These are phyloP conservation scores for Aradus depressus DNA, from an alignment of 2,888 invertebrate genomes.

Conservation along the genomic window DNA sequence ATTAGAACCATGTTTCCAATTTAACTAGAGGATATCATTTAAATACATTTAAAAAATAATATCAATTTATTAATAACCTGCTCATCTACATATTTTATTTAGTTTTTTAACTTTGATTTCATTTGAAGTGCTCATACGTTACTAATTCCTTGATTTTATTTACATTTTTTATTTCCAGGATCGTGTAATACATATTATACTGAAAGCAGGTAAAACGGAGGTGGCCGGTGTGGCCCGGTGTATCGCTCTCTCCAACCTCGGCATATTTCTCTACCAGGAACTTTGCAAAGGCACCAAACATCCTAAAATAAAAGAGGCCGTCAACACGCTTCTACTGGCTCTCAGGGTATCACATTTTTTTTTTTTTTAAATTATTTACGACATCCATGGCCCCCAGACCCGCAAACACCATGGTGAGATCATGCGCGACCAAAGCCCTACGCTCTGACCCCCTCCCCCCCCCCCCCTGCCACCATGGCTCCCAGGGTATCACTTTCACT, in stretches of 20 bases:
- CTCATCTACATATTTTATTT: neutral
- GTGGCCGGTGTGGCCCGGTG: slow-evolving; percentile 79
- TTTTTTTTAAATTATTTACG: no score
- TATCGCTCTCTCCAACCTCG: slow-evolving; percentile 75
- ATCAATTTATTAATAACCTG: neutral
- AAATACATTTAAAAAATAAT: neutral
- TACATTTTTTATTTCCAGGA: slow-evolving; percentile 47
- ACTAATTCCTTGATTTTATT: neutral
- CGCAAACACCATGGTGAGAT: no score
- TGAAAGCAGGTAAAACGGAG: slow-evolving; percentile 79
- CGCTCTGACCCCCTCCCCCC: no score
- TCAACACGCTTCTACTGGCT: slow-evolving; percentile 54
- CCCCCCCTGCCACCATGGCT: no score
- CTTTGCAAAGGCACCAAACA: slow-evolving; percentile 44
- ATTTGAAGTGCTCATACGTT: no score
- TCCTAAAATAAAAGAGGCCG: slow-evolving; percentile 53
- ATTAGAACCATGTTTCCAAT: no score
- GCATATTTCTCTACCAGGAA: slow-evolving; percentile 57
- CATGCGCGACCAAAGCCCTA: no score
- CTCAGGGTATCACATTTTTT: slow-evolving; percentile 60
- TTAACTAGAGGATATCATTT: slow-evolving; percentile 1
- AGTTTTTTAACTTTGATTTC: neutral
- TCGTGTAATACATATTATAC: slow-evolving; percentile 72
- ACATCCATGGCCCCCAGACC: no score
- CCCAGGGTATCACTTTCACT: neutral